Base-by-base conservation (phyloP, 2,113 vertebrate genomes). In the Bungarus multicinctus region DNA sequence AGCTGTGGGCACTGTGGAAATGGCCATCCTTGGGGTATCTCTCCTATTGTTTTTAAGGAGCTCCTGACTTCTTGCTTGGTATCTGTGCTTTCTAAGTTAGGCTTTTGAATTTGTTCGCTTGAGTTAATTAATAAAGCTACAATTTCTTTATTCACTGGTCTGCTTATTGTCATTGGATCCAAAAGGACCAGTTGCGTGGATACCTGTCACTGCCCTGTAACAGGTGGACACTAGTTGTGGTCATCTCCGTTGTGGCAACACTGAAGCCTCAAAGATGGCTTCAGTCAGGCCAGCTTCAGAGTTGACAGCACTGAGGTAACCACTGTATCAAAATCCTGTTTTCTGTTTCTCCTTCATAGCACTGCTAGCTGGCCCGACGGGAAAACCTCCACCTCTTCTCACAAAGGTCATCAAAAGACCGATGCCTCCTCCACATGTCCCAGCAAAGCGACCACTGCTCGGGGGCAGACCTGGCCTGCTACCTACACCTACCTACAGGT, bases 311-410 rank as follows among this genome's bases (percentile, higher is more conserved):
- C 60, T n/a, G 30, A 64, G 60, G 11, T 64, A 2, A 2, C 27
- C 60, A n/a, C 60, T 14, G 12, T n/a, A 30, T n/a, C 60, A 39
- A 43, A 81, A 22, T 7, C 2, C 20, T 43, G 2, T 30, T 53
- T 43, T 25, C 12, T 85, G 18, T 85, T 58, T 11, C 0, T 20
- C 93, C 95, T 92, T 18, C n/a, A 14, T 91, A 91, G 91, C 58
- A 96, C 94, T 88, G 96, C 90, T 95, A 12, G 95, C 95, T 20
- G 96, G 97, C 53, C 96, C 96, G 47, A 97, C 98, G 95, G 94
- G 94, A 69, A 98, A 98, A 93, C 97, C 97, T 0, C 95, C 93
- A n/a, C 96, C 96, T 1, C 96, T 98, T 89, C 95, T 98, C 74
- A 97, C 96, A 34, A 96, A 94, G 96, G 12, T 95, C 89, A 43